Evolutionary conservation across 1,140 invertebrate species (phyloP), one percentile per base, ranked within the genome.

Genomic region (Callitettix versicolor): DNA sequence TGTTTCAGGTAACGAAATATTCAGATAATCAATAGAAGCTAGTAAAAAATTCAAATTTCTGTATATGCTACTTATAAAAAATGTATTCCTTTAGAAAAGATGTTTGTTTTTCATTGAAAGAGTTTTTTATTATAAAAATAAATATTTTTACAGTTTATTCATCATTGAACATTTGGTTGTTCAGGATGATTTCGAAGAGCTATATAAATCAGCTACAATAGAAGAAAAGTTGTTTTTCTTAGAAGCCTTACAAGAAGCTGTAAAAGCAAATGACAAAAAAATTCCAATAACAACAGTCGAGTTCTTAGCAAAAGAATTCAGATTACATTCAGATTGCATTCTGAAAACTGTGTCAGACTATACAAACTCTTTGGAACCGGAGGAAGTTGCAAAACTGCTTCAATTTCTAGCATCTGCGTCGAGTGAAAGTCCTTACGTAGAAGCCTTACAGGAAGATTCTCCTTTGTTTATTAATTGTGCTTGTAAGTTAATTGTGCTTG

Each of bases 391-490:
- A 22, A 43, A n/a, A 21, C 48, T 57, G 24, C 40, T 57, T 1
- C 21, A 36, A 4, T 5, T 46, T 6, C 17, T 57, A n/a, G 55
- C 48, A 3, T 33, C 40, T 18, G 12, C 18, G 7, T 57, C 55
- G 1, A 26, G 48, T 15, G 20, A 50, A 21, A 33, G 11, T 4
- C 47, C 47, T 4, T 43, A 57, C 44, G n/a, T 51, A 3, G 40
- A 51, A 21, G 14, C 15, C 7, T 22, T 57, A 12, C 55, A 57
- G 20, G 15, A n/a, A 1, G 34, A 52, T 44, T 7, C 21, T 1
- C 42, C 26, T n/a, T 38, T 57, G n/a, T 52, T 57, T 40, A 57
- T 57, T 21, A 52, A 57, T 43, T 57, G 55, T 57, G 41, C 55
- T 21, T 57, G 55, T 57, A 18, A 56, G 47, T 49, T 6, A 38